Percentiles rank a stretch among this genome's conserved stretches.
phyloP scores from a whole-genome alignment of 30 jellyfish, hydroid and myxozoan species.

The Nemopilema nomurai region DNA sequence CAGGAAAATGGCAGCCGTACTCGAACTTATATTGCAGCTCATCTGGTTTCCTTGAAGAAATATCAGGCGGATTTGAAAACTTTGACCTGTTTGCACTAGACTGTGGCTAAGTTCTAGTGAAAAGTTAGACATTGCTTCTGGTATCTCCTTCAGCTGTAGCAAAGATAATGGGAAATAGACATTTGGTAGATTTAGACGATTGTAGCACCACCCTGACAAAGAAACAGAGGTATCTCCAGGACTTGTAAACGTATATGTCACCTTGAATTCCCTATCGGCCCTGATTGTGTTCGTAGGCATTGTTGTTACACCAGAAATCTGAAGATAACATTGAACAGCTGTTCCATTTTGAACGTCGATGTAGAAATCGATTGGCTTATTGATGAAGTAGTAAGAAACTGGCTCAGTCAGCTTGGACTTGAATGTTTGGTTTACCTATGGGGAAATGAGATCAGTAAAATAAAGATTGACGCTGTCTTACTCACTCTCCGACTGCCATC shows the following conservation, averaged over 20 bases:
- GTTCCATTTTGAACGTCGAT: slow-evolving; percentile 39
- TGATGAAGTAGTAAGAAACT: slow-evolving; percentile 32
- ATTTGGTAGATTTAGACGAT: slow-evolving; percentile 3
- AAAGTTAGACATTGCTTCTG: slow-evolving; percentile 36
- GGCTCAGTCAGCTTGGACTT: slow-evolving; percentile 23
- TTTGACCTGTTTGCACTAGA: neutral
- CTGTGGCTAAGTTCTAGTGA: slow-evolving; percentile 25
- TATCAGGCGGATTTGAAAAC: slow-evolving; percentile 6
- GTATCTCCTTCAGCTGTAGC: slow-evolving; percentile 13
- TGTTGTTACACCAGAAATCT: neutral
- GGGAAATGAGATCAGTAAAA: neutral
- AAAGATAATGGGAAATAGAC: neutral
- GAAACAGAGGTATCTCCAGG: neutral
- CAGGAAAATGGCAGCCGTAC: slow-evolving; percentile 19
- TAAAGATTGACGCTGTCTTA: too few relatives aligned
- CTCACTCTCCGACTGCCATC: too few relatives aligned
- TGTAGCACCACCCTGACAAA: slow-evolving; percentile 5
- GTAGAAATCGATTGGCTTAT: slow-evolving; percentile 35
- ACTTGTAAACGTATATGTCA: slow-evolving; percentile 1
- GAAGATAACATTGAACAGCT: slow-evolving; percentile 21
- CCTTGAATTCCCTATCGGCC: slow-evolving; percentile 3
- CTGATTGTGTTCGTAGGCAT: neutral
- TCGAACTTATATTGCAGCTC: slow-evolving; percentile 32
- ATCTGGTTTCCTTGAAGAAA: slow-evolving; percentile 41
- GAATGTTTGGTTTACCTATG: slow-evolving; percentile 36